A percentile compares a stretch with the other conserved stretches of the same genome.
These are phyloP conservation scores for Podocnemis expansa DNA, from an alignment of 2,113 vertebrate species.

Conservation along the genomic window DNA sequence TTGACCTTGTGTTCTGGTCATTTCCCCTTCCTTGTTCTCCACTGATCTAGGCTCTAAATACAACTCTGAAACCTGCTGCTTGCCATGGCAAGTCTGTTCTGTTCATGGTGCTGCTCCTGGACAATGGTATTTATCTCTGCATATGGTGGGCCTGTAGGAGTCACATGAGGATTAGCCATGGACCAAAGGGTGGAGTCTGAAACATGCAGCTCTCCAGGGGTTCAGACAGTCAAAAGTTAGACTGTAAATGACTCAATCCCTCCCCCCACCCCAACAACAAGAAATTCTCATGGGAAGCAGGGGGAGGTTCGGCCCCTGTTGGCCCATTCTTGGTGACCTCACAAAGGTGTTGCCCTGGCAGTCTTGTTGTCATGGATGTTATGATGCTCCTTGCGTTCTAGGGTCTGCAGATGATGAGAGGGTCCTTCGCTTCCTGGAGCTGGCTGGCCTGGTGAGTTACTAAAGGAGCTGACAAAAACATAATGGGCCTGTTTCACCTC, in stretches of 20 bases:
- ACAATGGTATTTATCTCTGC: background rate
- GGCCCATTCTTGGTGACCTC: background rate
- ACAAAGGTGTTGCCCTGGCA: background rate
- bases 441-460: constrained; percentile 91
- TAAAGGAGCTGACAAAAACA: background rate
- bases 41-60: background rate
- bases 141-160: background rate
- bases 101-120: background rate
- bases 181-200: background rate
- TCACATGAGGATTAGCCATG: background rate
- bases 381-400: constrained; percentile 59
- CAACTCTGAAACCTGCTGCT: background rate
- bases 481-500: background rate
- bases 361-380: background rate
- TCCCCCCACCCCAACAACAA: background rate
- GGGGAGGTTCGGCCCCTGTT: background rate
- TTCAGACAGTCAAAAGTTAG: background rate
- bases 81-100: background rate
- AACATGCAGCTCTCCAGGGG: background rate
- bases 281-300: background rate
- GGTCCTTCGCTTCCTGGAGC: constrained; percentile 88
- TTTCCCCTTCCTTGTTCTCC: background rate
- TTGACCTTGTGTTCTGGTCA: background rate
- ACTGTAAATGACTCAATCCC: background rate
- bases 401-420: constrained; percentile 91